These are phyloP conservation scores for Sinella curviseta DNA, from an alignment of 1,140 invertebrate genomes.

Conservation along the genomic window DNA sequence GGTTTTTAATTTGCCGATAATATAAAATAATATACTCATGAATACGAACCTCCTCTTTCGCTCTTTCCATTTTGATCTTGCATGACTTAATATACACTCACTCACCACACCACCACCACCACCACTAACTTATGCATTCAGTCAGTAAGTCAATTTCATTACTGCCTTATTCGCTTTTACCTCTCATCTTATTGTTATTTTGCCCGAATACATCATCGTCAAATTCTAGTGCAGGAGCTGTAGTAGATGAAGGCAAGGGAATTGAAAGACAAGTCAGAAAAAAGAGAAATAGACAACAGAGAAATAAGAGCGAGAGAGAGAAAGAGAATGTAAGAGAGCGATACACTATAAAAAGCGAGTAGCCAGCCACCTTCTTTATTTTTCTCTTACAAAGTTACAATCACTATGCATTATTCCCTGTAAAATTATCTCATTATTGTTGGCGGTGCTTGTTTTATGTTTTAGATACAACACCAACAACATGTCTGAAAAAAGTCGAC, in stretches of 20 bases:
- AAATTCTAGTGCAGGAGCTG: not conserved
- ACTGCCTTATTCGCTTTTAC: not conserved
- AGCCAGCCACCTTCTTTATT: not conserved
- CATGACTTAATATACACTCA: slow-evolving; percentile 16
- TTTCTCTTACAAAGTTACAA: not conserved
- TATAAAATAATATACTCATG: slow-evolving; percentile 23
- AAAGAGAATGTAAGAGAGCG: no score
- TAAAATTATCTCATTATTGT: slow-evolving; percentile 15
- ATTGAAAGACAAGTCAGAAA: no score
- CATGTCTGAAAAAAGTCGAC: not conserved
- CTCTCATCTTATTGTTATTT: not conserved
- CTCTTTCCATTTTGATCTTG: not conserved
- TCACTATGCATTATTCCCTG: not conserved
- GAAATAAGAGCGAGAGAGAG: not conserved
- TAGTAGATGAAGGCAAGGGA: no score
- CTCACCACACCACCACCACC: not conserved
- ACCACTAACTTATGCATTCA: not conserved
- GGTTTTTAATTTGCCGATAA: slow-evolving; percentile 23
- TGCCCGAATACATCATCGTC: not conserved
- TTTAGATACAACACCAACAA: slow-evolving; percentile 6
- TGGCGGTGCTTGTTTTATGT: slow-evolving; percentile 6
- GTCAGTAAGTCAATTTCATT: not conserved
- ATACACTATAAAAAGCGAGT: not conserved
- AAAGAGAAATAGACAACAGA: no score
- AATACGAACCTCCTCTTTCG: not conserved